phyloP scores from a whole-genome alignment of 2,797 vertebrate species.

The Epinephelus awoara region DNA sequence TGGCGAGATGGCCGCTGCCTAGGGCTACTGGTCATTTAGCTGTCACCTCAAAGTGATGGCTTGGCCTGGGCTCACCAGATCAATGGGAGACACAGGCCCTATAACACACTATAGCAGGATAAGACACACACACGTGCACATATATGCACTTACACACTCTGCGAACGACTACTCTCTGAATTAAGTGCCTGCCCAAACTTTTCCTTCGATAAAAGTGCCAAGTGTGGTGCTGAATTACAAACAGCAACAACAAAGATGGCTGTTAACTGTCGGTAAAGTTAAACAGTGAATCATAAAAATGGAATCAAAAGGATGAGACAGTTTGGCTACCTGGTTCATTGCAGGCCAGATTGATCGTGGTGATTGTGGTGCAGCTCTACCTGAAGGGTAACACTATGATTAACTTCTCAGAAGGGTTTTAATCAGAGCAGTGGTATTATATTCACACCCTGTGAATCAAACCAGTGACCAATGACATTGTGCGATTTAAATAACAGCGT shows the following conservation, averaged over 20 bases:
- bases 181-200: conserved; percentile 54
- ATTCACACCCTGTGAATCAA: conserved; percentile 10
- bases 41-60: conserved; percentile 84
- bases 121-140: conserved; percentile 32
- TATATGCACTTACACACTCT: neutral
- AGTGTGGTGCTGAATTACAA: conserved; percentile 40
- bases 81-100: conserved; percentile 73
- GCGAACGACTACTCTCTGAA: conserved; percentile 15
- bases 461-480: conserved; percentile 32
- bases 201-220: conserved; percentile 49
- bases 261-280: conserved; percentile 38
- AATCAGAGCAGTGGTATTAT: conserved; percentile 39
- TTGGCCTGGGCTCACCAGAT: conserved; percentile 66
- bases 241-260: conserved; percentile 35
- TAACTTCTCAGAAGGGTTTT: conserved; percentile 50
- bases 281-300: conserved; percentile 35
- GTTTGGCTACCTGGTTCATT: conserved; percentile 19
- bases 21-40: conserved; percentile 81
- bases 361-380: conserved; percentile 28
- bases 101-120: conserved; percentile 48
- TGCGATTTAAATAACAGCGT: conserved; percentile 43
- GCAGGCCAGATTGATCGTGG: neutral
- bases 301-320: conserved; percentile 29
- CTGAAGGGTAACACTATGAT: conserved; percentile 33
- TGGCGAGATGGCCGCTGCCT: conserved; percentile 73